A percentile compares a stretch with the other conserved stretches of the same genome.
Conservation (phyloP, 2,888 invertebrate species). For the Heliothis peltigera region DNA sequence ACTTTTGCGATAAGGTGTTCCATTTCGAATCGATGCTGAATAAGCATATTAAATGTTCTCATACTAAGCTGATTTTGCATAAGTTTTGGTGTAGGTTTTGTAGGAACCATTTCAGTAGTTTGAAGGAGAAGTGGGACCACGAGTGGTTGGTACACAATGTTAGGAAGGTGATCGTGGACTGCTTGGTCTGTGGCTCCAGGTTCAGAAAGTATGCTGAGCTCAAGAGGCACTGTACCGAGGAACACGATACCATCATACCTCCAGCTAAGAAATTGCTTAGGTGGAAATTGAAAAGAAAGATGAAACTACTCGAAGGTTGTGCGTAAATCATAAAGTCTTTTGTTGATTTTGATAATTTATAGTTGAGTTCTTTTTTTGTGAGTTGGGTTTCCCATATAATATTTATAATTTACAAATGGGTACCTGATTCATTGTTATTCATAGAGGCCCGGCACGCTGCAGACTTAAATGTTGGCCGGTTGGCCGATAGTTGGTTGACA, state of each 20-base stretch:
- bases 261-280: conserved; percentile 74
- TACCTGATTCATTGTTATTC: neutral
- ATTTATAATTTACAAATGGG: neutral
- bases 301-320: conserved; percentile 35
- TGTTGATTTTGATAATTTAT: neutral
- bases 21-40: conserved; percentile 85
- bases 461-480: no score
- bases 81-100: conserved; percentile 81
- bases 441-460: no score
- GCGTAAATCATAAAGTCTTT: conserved; percentile 7
- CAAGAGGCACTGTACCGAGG: conserved; percentile 76
- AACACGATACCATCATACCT: conserved; percentile 75
- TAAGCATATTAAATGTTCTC: conserved; percentile 81
- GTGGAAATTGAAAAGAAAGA: conserved; percentile 54
- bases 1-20: conserved; percentile 76
- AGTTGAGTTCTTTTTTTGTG: neutral
- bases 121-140: conserved; percentile 87
- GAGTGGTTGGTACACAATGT: conserved; percentile 84
- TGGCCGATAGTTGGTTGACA: no score
- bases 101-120: conserved; percentile 70
- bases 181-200: conserved; percentile 78
- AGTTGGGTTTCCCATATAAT: neutral
- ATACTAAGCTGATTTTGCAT: conserved; percentile 67
- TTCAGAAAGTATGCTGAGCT: conserved; percentile 84
- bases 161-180: conserved; percentile 83